These are phyloP conservation scores for Motacilla tschutschensis DNA, from an alignment of 2,113 vertebrate species.

Conservation along the genomic window DNA sequence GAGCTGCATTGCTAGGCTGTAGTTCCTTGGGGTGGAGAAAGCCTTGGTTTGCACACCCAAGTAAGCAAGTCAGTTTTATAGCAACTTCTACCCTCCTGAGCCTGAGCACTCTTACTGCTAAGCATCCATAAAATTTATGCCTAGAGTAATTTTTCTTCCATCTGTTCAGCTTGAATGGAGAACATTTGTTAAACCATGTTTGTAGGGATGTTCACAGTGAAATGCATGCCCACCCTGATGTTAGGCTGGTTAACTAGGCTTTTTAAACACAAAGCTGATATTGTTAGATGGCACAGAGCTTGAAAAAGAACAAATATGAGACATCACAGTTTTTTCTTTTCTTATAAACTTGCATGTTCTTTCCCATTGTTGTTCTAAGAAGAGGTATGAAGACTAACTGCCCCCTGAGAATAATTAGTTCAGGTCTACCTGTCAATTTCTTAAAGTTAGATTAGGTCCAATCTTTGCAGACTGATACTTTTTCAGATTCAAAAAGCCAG, in stretches of 20 bases:
- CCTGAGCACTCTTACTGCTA: background rate
- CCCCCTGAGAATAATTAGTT: conserved; percentile 43
- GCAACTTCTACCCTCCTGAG: background rate
- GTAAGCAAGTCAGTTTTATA: background rate
- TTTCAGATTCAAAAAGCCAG: conserved; percentile 47
- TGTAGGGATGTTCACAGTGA: conserved; percentile 1
- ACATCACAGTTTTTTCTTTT: background rate
- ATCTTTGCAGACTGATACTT: conserved; percentile 21
- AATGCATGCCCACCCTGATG: conserved; percentile 2
- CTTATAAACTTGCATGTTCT: conserved; percentile 15
- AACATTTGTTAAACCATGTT: conserved; percentile 19
- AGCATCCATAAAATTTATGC: conserved; percentile 33
- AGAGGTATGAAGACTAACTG: background rate
- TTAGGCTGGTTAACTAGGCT: conserved; percentile 4
- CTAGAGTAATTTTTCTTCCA: conserved; percentile 34
- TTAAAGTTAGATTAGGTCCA: conserved; percentile 40
- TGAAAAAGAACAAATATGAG: conserved; percentile 9
- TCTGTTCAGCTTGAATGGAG: conserved; percentile 43
- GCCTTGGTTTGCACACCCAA: background rate
- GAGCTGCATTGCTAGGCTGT: background rate
- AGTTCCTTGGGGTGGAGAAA: background rate
- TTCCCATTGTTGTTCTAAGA: conserved; percentile 10
- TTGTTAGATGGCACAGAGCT: conserved; percentile 5
- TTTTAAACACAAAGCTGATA: conserved; percentile 42
- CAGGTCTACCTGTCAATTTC: conserved; percentile 42